Evolutionary conservation across 2,113 vertebrate species (phyloP).

Genomic region (Heterotis niloticus): DNA sequence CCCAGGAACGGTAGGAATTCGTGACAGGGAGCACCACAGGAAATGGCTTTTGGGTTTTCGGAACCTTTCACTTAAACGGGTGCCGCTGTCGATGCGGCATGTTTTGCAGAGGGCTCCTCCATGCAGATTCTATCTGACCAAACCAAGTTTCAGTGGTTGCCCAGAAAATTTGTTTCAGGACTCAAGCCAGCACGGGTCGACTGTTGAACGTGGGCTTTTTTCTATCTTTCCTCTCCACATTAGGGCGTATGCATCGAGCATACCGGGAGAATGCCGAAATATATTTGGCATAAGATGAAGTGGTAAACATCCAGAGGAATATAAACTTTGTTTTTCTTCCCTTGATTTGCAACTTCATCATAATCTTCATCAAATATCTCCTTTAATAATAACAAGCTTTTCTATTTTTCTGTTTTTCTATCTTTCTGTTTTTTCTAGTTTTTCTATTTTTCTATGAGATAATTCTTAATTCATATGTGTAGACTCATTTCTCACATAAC

Average conservation of each 20-base stretch:
- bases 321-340: neutral
- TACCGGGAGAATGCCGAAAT: neutral
- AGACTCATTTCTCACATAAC: too few species aligned
- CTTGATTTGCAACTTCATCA: neutral
- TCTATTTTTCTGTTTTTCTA: neutral
- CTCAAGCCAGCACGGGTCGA: conserved; percentile 45
- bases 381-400: neutral
- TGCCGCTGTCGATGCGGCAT: conserved; percentile 56
- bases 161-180: conserved; percentile 53
- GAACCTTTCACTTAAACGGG: conserved; percentile 64
- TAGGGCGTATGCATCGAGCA: neutral
- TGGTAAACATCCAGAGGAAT: neutral
- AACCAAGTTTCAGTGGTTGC: conserved; percentile 54
- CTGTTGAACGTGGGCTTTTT: conserved; percentile 26
- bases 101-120: conserved; percentile 52
- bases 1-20: conserved; percentile 52
- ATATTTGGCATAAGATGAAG: conserved; percentile 8
- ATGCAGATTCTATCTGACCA: conserved; percentile 48
- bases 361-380: neutral
- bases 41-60: conserved; percentile 67
- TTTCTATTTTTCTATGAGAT: too few species aligned
- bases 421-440: too few species aligned
- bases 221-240: too few species aligned
- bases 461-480: too few species aligned
- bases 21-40: conserved; percentile 55